Conservation (phyloP, 1,140 invertebrate genomes). For the Apocrypta bakeri region DNA sequence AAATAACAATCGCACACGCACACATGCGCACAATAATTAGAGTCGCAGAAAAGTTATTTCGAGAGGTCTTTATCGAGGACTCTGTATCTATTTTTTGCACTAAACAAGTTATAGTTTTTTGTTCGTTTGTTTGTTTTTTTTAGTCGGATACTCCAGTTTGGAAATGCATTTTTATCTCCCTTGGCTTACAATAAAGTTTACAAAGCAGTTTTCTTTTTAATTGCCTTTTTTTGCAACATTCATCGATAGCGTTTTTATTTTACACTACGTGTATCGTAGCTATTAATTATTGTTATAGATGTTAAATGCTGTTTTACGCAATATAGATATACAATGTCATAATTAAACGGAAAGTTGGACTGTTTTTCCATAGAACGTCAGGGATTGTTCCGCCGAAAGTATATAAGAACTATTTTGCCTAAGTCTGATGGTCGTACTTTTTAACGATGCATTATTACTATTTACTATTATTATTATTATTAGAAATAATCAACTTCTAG, state of each 20-base stretch:
- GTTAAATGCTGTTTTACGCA: background rate
- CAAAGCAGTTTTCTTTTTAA: background rate
- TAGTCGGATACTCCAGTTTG: background rate
- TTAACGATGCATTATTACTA: background rate
- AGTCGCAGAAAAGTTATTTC: background rate
- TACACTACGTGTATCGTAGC: constrained; percentile 4
- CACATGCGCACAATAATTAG: background rate
- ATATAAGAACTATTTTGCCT: background rate
- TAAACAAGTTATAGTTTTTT: background rate
- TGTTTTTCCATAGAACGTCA: background rate
- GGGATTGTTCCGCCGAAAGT: background rate
- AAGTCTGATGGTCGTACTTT: background rate
- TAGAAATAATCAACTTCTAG: background rate
- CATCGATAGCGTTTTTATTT: background rate
- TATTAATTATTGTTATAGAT: background rate
- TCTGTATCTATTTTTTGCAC: background rate
- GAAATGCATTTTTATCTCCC: background rate
- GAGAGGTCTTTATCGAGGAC: background rate
- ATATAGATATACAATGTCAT: background rate
- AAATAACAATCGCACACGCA: background rate
- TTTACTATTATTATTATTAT: background rate
- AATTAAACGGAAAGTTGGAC: background rate
- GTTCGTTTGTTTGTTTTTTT: background rate
- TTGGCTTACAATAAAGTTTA: background rate
- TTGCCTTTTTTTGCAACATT: background rate